Conservation (phyloP, 92 coral and sea anemone genomes). For the Diadumene lineata region DNA sequence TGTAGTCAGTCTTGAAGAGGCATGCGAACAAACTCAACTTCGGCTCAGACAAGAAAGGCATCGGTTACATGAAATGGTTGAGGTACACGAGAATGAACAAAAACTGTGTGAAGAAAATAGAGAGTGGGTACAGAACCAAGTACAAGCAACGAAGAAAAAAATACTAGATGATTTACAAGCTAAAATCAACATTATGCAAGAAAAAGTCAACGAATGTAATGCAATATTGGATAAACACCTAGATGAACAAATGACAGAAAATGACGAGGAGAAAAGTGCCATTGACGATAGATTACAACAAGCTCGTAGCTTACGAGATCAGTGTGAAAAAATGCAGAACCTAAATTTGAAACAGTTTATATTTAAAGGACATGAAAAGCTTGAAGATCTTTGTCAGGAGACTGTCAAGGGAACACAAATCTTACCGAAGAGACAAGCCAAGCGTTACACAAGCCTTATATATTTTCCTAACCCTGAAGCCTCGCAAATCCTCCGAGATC, state of each 20-base stretch:
- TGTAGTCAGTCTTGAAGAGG: slow-evolving; percentile 9
- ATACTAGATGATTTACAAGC: neutral
- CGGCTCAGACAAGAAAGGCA: neutral
- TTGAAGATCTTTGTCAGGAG: neutral
- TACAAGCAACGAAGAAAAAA: neutral
- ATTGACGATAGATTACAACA: neutral
- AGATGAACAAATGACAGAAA: neutral
- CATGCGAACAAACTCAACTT: neutral
- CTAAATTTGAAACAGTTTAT: neutral
- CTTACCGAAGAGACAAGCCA: neutral
- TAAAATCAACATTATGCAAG: neutral
- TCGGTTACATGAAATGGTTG: neutral
- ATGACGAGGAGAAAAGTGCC: neutral
- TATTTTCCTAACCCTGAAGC: neutral
- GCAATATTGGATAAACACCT: neutral
- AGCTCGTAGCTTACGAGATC: neutral
- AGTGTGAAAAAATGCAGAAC: neutral
- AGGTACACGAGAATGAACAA: neutral
- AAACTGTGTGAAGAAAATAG: slow-evolving; percentile 10
- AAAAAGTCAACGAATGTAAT: neutral
- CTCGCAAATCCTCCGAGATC: neutral
- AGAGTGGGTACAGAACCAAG: neutral
- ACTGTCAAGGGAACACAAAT: neutral
- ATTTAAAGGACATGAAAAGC: neutral
- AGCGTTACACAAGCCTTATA: neutral